Evolutionary conservation across 2,113 vertebrate species (phyloP), one percentile per base, ranked within the genome.

Genomic region (Regulus satrapa): DNA sequence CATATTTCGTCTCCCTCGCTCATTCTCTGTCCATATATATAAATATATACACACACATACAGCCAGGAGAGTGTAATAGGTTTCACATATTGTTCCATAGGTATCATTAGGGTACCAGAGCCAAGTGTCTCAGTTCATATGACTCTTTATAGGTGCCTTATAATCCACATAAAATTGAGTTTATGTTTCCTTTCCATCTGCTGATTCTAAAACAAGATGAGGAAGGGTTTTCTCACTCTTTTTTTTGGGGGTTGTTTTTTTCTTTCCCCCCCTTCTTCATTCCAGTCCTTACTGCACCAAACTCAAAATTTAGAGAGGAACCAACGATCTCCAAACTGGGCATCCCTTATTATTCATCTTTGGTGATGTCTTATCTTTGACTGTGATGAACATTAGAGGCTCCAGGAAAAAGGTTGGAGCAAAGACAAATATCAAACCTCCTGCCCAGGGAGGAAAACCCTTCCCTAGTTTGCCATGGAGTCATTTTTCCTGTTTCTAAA

Each of bases 11-110:
- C 83, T 88, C 75, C 45, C 80, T 51, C 46, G 52, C 84, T 93
- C 87, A 8, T 79, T 94, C 94, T 92, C 80, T 34, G 56, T 41
- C 88, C 69, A 20, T 62, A 74, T 66, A 94, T 89, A 94, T 95
- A 96, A 89, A 95, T 83, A 92, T 54, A 82, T 19, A 82, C 54
- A 88, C 17, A 41, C 58, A 76, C 63, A 38, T 5, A 43, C 19
- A 78, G 83, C 94, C 97, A 95, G 89, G 71, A 78, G n/a, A 67
- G 83, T 85, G 90, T 95, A 95, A 97, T 96, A 95, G 95, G 74
- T 97, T 97, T 97, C 95, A 96, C 96, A 96, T 97, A 96, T 97
- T 97, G 95, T 93, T 96, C 92, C 95, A 83, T 88, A 97, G 93
- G 94, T 96, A 97, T 95, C 95, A 73, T 96, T 80, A 94, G 92